Percentiles rank a stretch among this genome's conserved stretches.
Conservation (phyloP, 2,797 vertebrate genomes). For the Prionace glauca region DNA sequence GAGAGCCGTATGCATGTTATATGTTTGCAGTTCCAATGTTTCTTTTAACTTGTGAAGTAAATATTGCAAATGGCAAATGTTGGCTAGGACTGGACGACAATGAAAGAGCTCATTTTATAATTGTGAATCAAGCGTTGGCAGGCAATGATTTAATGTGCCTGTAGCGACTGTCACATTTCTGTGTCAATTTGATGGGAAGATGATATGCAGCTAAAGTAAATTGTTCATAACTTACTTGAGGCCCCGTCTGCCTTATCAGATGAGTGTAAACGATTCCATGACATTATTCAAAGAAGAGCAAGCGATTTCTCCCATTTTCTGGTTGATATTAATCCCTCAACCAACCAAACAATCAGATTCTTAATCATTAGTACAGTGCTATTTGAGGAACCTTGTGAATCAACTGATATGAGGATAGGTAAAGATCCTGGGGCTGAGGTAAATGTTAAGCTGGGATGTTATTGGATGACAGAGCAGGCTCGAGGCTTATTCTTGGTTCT, state of each 20-base stretch:
- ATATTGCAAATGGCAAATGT: neutral
- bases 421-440: neutral
- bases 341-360: neutral
- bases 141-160: neutral
- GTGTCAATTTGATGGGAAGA: neutral
- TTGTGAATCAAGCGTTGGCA: neutral
- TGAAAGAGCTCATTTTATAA: neutral
- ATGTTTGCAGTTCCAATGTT: neutral
- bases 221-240: neutral
- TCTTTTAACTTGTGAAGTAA: neutral
- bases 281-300: neutral
- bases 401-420: neutral
- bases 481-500: neutral
- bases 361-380: neutral
- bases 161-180: neutral
- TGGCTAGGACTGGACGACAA: neutral
- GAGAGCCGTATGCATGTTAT: neutral
- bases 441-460: neutral
- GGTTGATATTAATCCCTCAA: neutral
- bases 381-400: neutral
- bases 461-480: neutral
- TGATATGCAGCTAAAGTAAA: neutral
- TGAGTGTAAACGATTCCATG: neutral
- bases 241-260: neutral
- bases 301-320: neutral